A percentile compares a stretch with the other conserved stretches of the same genome.
These are phyloP conservation scores for Microlaimidae sp. DNA, from an alignment of 2,888 invertebrate species.

Conservation along the genomic window DNA sequence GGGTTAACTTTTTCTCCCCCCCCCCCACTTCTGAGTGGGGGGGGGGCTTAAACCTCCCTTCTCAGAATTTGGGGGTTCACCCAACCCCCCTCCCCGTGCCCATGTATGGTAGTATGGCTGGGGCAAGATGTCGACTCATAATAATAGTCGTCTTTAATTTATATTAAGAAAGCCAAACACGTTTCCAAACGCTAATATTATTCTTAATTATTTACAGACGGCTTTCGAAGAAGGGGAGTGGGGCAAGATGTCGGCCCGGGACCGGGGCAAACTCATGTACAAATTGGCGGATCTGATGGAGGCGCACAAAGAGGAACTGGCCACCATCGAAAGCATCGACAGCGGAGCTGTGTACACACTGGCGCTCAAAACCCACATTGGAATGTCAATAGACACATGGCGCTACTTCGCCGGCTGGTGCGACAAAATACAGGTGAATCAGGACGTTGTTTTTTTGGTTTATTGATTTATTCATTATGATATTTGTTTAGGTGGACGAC, in stretches of 20 bases:
- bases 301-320: slow-evolving; percentile 75
- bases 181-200: no score
- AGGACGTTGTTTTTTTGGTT: no score
- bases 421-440: slow-evolving; percentile 63
- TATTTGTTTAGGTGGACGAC: no score
- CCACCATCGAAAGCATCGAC: slow-evolving; percentile 78
- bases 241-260: slow-evolving; percentile 81
- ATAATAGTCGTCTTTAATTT: no score
- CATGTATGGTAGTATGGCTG: no score
- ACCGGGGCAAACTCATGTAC: slow-evolving; percentile 63
- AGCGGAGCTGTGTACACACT: slow-evolving; percentile 91
- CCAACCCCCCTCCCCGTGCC: no score
- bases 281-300: slow-evolving; percentile 88
- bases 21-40: no score
- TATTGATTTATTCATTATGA: no score
- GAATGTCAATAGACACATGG: slow-evolving; percentile 95
- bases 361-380: slow-evolving; percentile 84
- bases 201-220: slow-evolving; percentile 27
- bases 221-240: slow-evolving; percentile 77
- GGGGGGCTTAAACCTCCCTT: no score
- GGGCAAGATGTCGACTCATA: no score
- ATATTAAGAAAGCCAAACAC: neutral
- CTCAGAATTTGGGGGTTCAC: no score
- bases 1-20: no score
- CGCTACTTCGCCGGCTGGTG: slow-evolving; percentile 86